Evolutionary conservation across 2,888 invertebrate genomes (phyloP).

Genomic region (Bembecia ichneumoniformis): DNA sequence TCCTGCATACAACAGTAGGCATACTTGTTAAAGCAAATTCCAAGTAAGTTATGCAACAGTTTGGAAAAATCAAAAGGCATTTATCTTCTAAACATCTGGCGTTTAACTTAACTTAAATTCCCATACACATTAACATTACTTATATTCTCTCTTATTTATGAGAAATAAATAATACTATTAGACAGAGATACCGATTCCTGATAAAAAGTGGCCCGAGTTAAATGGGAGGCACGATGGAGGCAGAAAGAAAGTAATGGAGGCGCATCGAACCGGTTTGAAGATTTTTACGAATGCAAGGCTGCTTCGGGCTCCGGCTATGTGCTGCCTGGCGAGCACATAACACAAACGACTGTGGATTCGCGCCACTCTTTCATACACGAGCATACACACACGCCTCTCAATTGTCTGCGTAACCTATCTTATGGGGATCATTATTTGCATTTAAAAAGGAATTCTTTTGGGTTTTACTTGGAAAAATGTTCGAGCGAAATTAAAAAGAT

Average conservation of each 20-base stretch:
- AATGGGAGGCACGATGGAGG: constrained; percentile 70
- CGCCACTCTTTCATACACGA: constrained; percentile 54
- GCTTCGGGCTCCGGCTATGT: constrained; percentile 56
- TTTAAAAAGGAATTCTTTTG: too few species aligned
- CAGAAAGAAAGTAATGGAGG: constrained; percentile 73
- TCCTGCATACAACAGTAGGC: too few species aligned
- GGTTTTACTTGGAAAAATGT: too few species aligned
- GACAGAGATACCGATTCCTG: constrained; percentile 71
- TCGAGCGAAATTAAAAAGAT: not conserved
- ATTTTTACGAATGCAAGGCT: constrained; percentile 73
- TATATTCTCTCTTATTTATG: constrained; percentile 69
- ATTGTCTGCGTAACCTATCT: constrained; percentile 31
- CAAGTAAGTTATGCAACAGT: not conserved
- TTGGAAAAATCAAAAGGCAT: constrained; percentile 28
- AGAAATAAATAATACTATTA: constrained; percentile 73
- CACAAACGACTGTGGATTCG: constrained; percentile 59
- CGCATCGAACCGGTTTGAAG: constrained; percentile 70
- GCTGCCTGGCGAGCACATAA: constrained; percentile 57
- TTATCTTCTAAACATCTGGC: constrained; percentile 58
- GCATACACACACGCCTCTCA: constrained; percentile 29
- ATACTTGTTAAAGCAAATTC: not conserved
- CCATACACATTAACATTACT: constrained; percentile 65
- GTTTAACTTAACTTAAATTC: constrained; percentile 63
- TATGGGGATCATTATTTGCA: constrained; percentile 35
- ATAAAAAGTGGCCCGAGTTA: constrained; percentile 72